phyloP scores from a whole-genome alignment of 2,888 invertebrate species.

The Volucella bombylans region DNA sequence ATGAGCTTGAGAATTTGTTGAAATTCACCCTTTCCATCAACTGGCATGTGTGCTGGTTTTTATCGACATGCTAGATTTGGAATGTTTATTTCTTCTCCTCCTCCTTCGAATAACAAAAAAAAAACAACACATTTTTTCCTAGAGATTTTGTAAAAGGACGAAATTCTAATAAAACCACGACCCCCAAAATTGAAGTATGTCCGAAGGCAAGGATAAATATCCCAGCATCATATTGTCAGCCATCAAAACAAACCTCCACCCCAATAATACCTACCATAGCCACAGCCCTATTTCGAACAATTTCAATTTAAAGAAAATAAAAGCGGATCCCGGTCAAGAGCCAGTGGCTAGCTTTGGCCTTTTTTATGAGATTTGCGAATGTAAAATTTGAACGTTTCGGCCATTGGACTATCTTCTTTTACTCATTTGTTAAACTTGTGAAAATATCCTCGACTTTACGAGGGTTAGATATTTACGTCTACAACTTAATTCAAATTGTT shows the following conservation, averaged over 20 bases:
- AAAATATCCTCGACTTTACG: no score
- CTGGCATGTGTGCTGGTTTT: no score
- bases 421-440: no score
- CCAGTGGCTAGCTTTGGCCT: slow-evolving; percentile 9
- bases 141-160: neutral
- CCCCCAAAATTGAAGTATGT: neutral
- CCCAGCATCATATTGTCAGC: neutral
- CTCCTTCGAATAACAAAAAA: neutral
- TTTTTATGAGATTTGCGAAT: neutral
- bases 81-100: neutral
- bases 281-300: neutral
- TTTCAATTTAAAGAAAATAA: slow-evolving; percentile 39
- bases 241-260: neutral
- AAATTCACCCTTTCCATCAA: no score
- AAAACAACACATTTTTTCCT: neutral
- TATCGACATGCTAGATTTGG: no score
- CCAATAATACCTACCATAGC: neutral
- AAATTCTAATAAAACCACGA: slow-evolving; percentile 16
- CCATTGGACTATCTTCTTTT: no score
- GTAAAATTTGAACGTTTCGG: no score
- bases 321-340: slow-evolving; percentile 39
- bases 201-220: slow-evolving; percentile 14
- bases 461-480: no score
- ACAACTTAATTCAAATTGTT: no score
- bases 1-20: no score